These are phyloP conservation scores for Hyphantria cunea DNA, from an alignment of 1,140 invertebrate genomes.

Conservation along the genomic window DNA sequence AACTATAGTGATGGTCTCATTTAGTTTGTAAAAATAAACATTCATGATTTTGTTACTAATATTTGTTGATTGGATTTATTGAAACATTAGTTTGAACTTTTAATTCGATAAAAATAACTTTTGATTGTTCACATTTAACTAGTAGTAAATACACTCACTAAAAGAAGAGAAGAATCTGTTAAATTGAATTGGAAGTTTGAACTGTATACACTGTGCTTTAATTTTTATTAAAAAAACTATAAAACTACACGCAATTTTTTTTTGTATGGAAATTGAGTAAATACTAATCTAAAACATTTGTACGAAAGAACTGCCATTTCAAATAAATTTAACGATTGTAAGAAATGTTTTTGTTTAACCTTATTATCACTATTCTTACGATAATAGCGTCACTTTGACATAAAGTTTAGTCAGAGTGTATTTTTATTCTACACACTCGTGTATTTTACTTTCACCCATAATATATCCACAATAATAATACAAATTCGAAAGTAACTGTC, in stretches of 20 bases:
- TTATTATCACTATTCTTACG: no score
- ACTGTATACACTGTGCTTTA: neutral
- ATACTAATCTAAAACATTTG: neutral
- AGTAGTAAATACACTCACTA: neutral
- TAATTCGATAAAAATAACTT: constrained; percentile 9
- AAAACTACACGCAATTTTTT: constrained; percentile 2
- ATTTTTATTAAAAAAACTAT: constrained; percentile 9
- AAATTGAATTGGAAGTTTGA: constrained; percentile 28
- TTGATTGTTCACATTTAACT: no score
- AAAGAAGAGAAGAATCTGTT: constrained; percentile 15
- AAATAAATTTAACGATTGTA: constrained; percentile 21
- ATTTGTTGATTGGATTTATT: neutral
- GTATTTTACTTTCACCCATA: no score
- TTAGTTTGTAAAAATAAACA: neutral
- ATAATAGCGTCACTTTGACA: no score
- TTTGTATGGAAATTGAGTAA: neutral
- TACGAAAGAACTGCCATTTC: constrained; percentile 19
- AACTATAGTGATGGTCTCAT: constrained; percentile 1
- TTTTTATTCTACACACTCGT: no score
- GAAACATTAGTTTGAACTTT: constrained; percentile 25
- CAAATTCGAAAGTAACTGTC: no score
- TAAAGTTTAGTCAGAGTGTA: no score
- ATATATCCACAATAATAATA: no score
- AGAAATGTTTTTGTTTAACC: neutral
- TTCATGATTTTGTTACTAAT: constrained; percentile 5